Percentiles rank a stretch among this genome's conserved stretches.
Evolutionary conservation across 2,797 vertebrate genomes (phyloP).

Genomic region (Platalea minor): DNA sequence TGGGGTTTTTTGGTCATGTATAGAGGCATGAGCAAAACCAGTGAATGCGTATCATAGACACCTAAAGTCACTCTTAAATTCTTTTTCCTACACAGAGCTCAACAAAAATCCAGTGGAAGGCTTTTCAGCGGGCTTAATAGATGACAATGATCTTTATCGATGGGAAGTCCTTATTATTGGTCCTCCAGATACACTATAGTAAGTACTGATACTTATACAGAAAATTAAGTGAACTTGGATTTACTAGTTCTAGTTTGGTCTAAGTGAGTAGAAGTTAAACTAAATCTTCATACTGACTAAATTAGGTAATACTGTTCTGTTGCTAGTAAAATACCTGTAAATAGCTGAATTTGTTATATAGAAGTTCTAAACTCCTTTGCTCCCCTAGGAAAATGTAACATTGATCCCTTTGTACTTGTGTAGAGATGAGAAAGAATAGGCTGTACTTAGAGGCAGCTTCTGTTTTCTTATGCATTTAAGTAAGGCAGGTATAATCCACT

Average conservation of each 20-base stretch:
- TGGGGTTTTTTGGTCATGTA: rapidly evolving
- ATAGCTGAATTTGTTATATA: not conserved
- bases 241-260: not conserved
- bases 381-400: not conserved
- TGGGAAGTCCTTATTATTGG: conserved; percentile 99
- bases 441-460: not conserved
- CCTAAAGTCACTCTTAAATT: conserved; percentile 50
- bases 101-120: conserved; percentile 99
- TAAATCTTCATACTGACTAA: not conserved
- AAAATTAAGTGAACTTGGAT: not conserved
- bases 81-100: conserved; percentile 83
- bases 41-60: not conserved
- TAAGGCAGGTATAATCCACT: not conserved
- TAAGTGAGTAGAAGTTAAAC: not conserved
- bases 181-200: conserved; percentile 97
- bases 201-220: conserved; percentile 77
- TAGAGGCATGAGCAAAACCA: not conserved
- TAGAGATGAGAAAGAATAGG: not conserved
- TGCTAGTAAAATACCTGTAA: not conserved
- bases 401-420: not conserved
- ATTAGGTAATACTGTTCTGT: not conserved
- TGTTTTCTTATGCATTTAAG: not conserved
- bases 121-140: conserved; percentile 98
- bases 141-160: conserved; percentile 98
- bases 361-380: not conserved